Base-by-base conservation (phyloP, 1,140 invertebrate genomes). In the Drosophila elegans region DNA sequence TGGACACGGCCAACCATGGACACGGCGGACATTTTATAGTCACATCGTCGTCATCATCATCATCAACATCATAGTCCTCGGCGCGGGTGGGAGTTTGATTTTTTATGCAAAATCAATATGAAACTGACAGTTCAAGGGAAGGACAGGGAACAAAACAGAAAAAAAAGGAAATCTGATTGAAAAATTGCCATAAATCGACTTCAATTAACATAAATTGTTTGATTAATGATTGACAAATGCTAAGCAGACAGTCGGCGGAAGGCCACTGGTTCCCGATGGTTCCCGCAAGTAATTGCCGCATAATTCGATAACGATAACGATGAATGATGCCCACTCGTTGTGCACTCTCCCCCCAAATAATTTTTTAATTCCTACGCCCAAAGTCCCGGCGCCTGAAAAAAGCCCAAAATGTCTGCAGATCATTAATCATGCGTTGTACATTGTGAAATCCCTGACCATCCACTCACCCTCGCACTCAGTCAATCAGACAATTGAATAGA, bases 401-500 rank as follows among this genome's bases (percentile, higher is more conserved):
- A 27, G 11, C 44, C 44, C 48, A 13, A 71, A 69, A 71, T 49
- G 68, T 64, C 51, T 77, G 73, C 74, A 34, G 53, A 56, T 80
- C 84, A 88, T 88, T 88, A 88, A 88, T 88, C 84, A 88, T 74
- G 84, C 76, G 83, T 83, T 88, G 80, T 89, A 55, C 79, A 32
- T 62, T 45, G 53, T 39, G 41, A 78, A 13, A 12, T 32, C 60
- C 45, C 53, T 56, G 75, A 51, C 59, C 74, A 60, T 44, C 38
- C 52, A 34, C 34, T 54, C 36, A 64, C 48, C 48, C 77, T 59
- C 48, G 45, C 81, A 75, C 44, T 67, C 83, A 80, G 52, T 89
- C 68, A 80, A 89, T 88, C 84, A 84, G 69, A 80, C 84, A 89
- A 88, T 88, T 88, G 84, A 88, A 88, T 89, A 89, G 84, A 80